Base-by-base conservation (phyloP, 2,797 vertebrate genomes). In the Syngnathus acus region DNA sequence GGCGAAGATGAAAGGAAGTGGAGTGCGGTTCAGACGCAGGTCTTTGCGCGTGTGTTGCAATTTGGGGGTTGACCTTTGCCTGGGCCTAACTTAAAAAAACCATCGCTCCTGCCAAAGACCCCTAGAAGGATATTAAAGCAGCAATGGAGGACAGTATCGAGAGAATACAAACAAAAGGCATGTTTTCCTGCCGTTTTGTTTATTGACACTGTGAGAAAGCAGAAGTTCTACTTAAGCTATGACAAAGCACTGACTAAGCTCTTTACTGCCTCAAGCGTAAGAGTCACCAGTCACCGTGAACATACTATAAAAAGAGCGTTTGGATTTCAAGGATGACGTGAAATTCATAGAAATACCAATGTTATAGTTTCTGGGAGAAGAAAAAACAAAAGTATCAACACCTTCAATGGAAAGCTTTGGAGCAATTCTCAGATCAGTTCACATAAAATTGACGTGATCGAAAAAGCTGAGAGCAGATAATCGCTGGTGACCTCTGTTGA, bases 11-110 rank as follows among this genome's bases (percentile, higher is more conserved):
- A 90, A 91, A 92, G 89, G 84, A 83, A 85, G 83, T 85, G 77
- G 76, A 88, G 86, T 40, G 62, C 79, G 60, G 91, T 93, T 93
- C 92, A 92, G 87, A 87, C 82, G 81, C 87, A 86, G 90, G 91
- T 92, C 89, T 70, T 54, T 17, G 73, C 75, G 72, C 72, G 75
- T 83, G 81, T 85, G 82, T 84, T 86, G 73, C 67, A 69, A 9
- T 68, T 62, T 76, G 78, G 51, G 76, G 74, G 72, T 86, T 89
- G 84, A 90, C 89, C 87, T 90, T 85, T 90, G 83, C 71, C 72
- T 85, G 83, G 85, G 78, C 76, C 85, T 80, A 74, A 76, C 79
- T 82, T 74, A 78, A 79, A 50, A 67, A 87, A 85, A 86, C 79
- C 80, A 81, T 83, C 78, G 75, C 80, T 85, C 81, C 80, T 83